Conservation (phyloP, 2,797 vertebrate genomes). For the Carcharodon carcharias region DNA sequence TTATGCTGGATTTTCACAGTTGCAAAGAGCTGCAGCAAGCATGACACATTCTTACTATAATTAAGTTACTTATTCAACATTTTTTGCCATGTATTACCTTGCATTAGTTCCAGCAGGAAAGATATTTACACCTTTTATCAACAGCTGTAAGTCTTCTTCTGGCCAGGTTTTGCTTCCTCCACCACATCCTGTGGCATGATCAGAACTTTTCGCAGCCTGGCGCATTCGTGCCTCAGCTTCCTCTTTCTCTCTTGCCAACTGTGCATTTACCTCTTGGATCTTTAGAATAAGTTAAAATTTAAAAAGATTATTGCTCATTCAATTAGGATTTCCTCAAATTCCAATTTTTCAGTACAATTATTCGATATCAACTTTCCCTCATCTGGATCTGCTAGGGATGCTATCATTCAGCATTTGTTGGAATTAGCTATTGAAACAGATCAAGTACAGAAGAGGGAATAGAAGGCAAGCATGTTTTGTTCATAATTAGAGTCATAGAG, state of each 20-base stretch:
- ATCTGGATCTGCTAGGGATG: not conserved
- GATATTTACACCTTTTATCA: conserved; percentile 97
- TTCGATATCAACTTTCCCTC: not conserved
- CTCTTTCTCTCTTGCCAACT: conserved; percentile 81
- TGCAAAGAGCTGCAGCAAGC: not conserved
- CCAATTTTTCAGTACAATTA: not conserved
- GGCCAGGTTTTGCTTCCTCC: conserved; percentile 77
- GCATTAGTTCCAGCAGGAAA: conserved; percentile 96
- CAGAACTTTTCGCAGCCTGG: conserved; percentile 72
- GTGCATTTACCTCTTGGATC: conserved; percentile 85
- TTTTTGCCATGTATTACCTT: conserved; percentile 60
- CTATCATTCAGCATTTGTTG: too few species aligned
- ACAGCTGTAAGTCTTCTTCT: conserved; percentile 88
- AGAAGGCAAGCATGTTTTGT: not conserved
- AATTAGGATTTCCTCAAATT: not conserved
- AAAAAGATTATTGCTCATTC: not conserved
- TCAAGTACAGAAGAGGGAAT: not conserved
- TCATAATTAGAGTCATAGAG: not conserved
- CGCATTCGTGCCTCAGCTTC: conserved; percentile 79
- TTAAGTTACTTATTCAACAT: not conserved
- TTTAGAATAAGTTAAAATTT: conserved; percentile 45
- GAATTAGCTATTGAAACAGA: not conserved
- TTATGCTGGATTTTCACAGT: not conserved
- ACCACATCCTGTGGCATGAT: conserved; percentile 67
- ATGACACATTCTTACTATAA: not conserved